Base-by-base conservation (phyloP, 92 coral and sea anemone species). In the Palythoa caribaeorum region DNA sequence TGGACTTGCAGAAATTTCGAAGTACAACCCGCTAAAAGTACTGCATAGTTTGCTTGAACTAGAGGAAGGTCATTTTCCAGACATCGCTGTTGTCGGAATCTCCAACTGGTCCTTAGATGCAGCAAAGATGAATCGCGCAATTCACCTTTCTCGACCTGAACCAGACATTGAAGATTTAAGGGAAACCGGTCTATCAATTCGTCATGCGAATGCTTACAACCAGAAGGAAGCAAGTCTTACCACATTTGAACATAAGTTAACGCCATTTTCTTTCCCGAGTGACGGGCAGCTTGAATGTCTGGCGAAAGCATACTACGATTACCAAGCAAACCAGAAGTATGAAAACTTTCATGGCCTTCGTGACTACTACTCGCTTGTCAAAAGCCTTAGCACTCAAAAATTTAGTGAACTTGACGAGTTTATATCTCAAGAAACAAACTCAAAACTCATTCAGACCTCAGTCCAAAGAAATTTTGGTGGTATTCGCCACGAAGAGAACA, bases 101-200 rank as follows among this genome's bases (percentile, higher is more conserved):
- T 97, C 99, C 6, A 97, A 97, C 94, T 97, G 99, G 99, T 95
- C 99, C 1, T 78, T 97, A 68, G 99, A 97, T 88, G 98, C 99
- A 20, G 99, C 99, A 13, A 97, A 97, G 91, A 97, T 97, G 99
- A 97, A 97, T 92, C 93, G 99, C 55, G 99, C 99, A 21, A 90
- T 97, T 63, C 99, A 97, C 73, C 96, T 97, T 54, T 97, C 99
- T 17, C 95, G 99, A 48, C 99, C 99, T 36, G 98, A 97, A 40
- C 99, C 99, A 54, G 96, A 94, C 71, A 81, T 54, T 17, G 92
- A 95, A 0, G 99, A 97, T 79, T 89, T 97, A 48, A 88, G 71
- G 53, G 98, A 97, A 73, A 97, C 99, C 88, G 99, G 99, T 15
- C 89, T 87, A 19, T 97, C 99, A 6, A 80, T 97, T 13, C 97